Evolutionary conservation across 2,888 invertebrate genomes (phyloP), one percentile per base, ranked within the genome.

Genomic region (Leptopterna dolabrata): DNA sequence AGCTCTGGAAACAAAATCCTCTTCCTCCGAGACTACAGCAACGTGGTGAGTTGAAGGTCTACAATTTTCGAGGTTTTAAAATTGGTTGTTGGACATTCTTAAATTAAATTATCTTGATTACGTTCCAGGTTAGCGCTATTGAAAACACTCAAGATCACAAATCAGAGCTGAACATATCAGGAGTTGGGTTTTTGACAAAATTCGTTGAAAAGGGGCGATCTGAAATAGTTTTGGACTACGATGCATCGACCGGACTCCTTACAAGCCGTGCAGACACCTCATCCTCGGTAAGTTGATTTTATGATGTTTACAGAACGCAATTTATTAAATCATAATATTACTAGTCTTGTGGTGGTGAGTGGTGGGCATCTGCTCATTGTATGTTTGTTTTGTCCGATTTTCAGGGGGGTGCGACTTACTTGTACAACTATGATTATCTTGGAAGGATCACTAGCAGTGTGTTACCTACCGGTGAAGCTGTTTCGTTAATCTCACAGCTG

Each of bases 141-240:
- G 98, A 98, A 92, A 97, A 97, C 91, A 97, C 97, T 13, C 97
- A 97, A 92, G 97, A 97, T 91, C 97, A 97, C 91, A 98, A 98
- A 92, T 96, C 97, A 11, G 96, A 97, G 91, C 93, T 99, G 88
- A 96, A 96, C 92, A 97, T 98, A 92, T 97, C 97, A 89, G 98
- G 97, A 88, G 96, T 97, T 90, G 97, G 98, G 70, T 96, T 97
- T 91, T 94, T 99, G 90, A 96, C 97, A 70, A 96, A 96, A 92
- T 94, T 98, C 90, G 95, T 96, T 27, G 97, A 97, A 91, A 97
- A 97, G 91, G 97, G 98, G 87, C 95, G 96, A 90, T 95, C 96
- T 36, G 97, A 97, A 91, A 96, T 97, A 88, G 96, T 96, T 91
- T 92, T 98, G 91, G 97, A 97, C 91, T 99, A 98, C 91, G 97